Conservation (phyloP, 2,888 invertebrate genomes). For the Trichogramma dendrolimi region DNA sequence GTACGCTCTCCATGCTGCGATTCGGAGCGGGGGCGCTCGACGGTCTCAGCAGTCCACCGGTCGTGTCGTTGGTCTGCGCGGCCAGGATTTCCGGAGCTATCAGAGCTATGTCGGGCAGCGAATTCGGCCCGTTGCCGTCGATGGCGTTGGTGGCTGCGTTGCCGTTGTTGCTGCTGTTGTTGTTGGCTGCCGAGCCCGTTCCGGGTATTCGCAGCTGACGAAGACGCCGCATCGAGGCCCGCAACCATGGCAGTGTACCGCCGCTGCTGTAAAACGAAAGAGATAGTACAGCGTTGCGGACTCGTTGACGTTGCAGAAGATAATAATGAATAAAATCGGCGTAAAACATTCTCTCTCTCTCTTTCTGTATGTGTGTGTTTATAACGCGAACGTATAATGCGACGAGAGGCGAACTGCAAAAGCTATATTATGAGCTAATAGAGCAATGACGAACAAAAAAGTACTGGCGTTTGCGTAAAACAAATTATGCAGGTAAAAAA, state of each 20-base stretch:
- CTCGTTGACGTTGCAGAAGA: too few species aligned
- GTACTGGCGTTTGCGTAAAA: too few species aligned
- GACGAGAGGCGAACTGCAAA: too few species aligned
- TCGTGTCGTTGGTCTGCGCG: slow-evolving; percentile 45
- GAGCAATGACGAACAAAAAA: too few species aligned
- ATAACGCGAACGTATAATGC: too few species aligned
- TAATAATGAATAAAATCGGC: too few species aligned
- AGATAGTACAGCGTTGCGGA: too few species aligned
- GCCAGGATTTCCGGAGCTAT: slow-evolving; percentile 48
- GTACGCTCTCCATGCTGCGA: slow-evolving; percentile 11
- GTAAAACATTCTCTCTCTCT: too few species aligned
- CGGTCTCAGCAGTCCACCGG: slow-evolving; percentile 36
- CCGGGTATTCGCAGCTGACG: slow-evolving; percentile 55
- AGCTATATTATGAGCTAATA: too few species aligned
- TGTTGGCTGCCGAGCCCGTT: slow-evolving; percentile 13
- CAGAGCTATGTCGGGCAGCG: slow-evolving; percentile 46
- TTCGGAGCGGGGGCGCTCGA: slow-evolving; percentile 41
- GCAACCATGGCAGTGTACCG: slow-evolving; percentile 52
- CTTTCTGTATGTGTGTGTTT: too few species aligned
- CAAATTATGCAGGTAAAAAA: too few species aligned
- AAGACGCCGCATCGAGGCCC: slow-evolving; percentile 58
- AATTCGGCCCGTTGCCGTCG: slow-evolving; percentile 35
- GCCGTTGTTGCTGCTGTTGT: slow-evolving; percentile 20
- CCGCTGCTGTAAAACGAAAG: slow-evolving; percentile 22
- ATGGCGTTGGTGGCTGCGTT: slow-evolving; percentile 24